Evolutionary conservation across 2,888 invertebrate genomes (phyloP), one percentile per base, ranked within the genome.

Genomic region (Drosophila engyochracea): DNA sequence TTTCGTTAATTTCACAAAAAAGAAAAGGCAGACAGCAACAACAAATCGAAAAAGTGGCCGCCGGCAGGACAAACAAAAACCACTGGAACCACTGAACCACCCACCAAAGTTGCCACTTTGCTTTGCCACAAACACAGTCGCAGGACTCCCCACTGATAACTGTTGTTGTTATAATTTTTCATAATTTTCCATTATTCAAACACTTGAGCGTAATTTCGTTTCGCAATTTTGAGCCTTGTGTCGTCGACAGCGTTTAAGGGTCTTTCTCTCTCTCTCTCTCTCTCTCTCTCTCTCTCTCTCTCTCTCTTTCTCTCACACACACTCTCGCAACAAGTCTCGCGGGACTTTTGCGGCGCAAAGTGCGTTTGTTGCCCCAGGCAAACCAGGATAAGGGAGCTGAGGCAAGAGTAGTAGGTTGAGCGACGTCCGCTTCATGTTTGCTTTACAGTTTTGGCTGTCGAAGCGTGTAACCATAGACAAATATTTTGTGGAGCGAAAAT

Each of bases 1-100:
- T 93, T 93, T 88, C 89, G 84, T 89, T 90, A 89, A 92, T 88
- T 91, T 91, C 77, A 63, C 73, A 79, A 76, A 81, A 76, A 84
- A 81, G 74, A 64, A 74, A 73, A 74, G 44, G 19, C 47, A 70
- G 57, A 54, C 54, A 69, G 57, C 59, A 59, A 70, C 64, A 69
- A 69, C 70, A 70, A 52, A 57, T 52, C 37, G 55, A 60, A 53
- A 60, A 59, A 71, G 59, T 81, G 77, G 74, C 84, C 78, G 33
- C 52, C 64, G 39, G 57, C 57, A 57, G 79, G 82, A 65, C 66
- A 72, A 51, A 28, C 39, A 62, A 67, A 53, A 49, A 28, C 59
- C 49, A 47, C 39, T 25, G 16, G 19, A 51, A 19, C 62, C 64
- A 66, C 16, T 52, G 30, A 63, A 54, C 72, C 65, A 62, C 28